phyloP scores from a whole-genome alignment of 2,888 invertebrate genomes.

The Tricholauxania praeusta region DNA sequence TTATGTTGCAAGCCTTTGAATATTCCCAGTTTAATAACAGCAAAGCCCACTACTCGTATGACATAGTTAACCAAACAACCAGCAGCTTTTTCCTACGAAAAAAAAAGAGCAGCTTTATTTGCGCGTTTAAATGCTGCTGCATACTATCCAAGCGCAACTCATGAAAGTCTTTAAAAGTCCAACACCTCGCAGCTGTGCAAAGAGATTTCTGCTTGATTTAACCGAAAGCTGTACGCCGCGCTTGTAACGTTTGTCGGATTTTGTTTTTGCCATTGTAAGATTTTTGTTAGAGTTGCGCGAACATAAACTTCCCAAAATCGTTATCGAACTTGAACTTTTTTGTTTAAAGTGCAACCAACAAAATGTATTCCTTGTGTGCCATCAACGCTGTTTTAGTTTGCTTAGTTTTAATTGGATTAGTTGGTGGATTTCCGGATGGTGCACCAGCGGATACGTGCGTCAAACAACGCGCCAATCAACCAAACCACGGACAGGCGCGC shows the following conservation, averaged over 20 bases:
- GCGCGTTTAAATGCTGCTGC: not conserved
- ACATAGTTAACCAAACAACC: too few species aligned
- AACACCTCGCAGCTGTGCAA: conserved; percentile 36
- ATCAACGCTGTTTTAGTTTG: conserved; percentile 58
- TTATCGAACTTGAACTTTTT: conserved; percentile 19
- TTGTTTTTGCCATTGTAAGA: too few species aligned
- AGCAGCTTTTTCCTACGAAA: not conserved
- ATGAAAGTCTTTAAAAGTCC: conserved; percentile 44
- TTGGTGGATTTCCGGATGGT: conserved; percentile 79
- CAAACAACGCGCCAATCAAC: conserved; percentile 78
- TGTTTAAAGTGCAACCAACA: conserved; percentile 39
- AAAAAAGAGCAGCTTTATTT: conserved; percentile 11
- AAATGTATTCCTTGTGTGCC: conserved; percentile 43
- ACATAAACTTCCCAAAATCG: conserved; percentile 1
- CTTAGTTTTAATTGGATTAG: conserved; percentile 63
- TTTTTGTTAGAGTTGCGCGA: too few species aligned
- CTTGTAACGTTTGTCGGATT: not conserved
- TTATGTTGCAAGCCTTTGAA: too few species aligned
- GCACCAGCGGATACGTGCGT: conserved; percentile 86
- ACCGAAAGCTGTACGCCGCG: conserved; percentile 23
- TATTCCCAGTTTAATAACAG: too few species aligned
- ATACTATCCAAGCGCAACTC: not conserved
- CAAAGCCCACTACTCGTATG: too few species aligned
- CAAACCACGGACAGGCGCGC: conserved; percentile 81
- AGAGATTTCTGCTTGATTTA: conserved; percentile 38